Evolutionary conservation across 1,140 invertebrate genomes (phyloP), one percentile per base, ranked within the genome.

Genomic region (Drosophila lini): DNA sequence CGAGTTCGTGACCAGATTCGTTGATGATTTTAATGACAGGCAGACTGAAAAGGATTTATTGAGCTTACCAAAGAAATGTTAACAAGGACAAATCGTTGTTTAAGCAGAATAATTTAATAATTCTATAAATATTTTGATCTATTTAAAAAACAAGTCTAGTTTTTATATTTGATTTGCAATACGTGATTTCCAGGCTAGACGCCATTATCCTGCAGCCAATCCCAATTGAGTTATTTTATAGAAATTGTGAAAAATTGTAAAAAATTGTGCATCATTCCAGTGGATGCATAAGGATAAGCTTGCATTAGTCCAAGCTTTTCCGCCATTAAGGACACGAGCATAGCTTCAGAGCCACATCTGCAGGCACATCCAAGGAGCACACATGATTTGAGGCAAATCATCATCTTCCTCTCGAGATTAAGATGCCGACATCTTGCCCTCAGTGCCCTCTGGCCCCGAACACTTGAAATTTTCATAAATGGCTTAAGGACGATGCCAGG

Each of bases 401-500:
- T 78, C 75, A 48, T 70, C 57, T 70, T 52, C 48, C 48, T 25
- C 50, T 53, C 22, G 62, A 62, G 53, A 60, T 77, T 32, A 53
- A 75, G 61, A 74, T 62, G 38, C 36, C 41, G 19, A 15, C 52
- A 16, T 52, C 48, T 41, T 42, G 36, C 22, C 58, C 52, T 32
- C 25, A 41, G 48, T 42, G 36, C 22, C 58, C 40, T 38, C 25
- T 41, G 42, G 34, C 42, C 41, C 13, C 42, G 41, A 58, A 70
- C 58, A 41, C 74, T 78, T 78, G 57, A 78, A 78, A 70, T 78
- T 70, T 78, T 78, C 58, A 78, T 78, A 78, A 78, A 78, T 78
- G 64, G 75, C 75, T 78, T 63, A 63, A 78, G 58, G 52, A 78
- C 64, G 74, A 63, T 52, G 64, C 38, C 25, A 38, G 19, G 31